Base-by-base conservation (phyloP, 1,140 invertebrate species). In the Caenorhabditis elegans region DNA sequence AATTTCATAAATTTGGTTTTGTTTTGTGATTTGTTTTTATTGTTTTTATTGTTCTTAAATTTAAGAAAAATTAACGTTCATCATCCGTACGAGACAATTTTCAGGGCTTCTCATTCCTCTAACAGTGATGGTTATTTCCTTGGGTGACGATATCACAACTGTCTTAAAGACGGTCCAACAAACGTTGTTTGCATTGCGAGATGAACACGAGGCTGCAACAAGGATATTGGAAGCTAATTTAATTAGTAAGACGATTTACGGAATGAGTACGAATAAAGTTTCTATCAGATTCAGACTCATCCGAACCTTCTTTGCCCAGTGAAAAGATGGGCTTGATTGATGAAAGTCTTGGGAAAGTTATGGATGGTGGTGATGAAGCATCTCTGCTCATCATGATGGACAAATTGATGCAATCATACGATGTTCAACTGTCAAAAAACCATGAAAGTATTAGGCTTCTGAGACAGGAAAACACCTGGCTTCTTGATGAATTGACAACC, bases 391-490 rank as follows among this genome's bases (percentile, higher is more conserved):
- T 98, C 93, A 95, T 96, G 0, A 92, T 99, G 11, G 95, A 96
- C 10, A 94, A 94, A 79, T 96, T 99, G 91, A 91, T 98, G 79
- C 96, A 92, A 91, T 94, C 95, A 88, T 94, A 98, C 17, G 97
- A 99, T 90, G 97, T 97, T n/a, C 97, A 99, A 91, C 99, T 99
- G 91, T 96, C 98, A 90, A 99, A 99, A 91, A 92, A 98, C 26
- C 93, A 97, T 85, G 97, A 97, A 0, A 97, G 99, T 92, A 96
- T 98, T 4, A 93, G 95, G 31, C 92, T 96, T 82, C 87, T 93
- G 22, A 92, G 92, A 87, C 92, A 93, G 91, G 98, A 99, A 91
- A 99, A 99, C 91, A 96, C 96, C 2, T 99, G 98, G 98, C 92
- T 99, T 0, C 92, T 98, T 31, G 98, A 99, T 88, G 98, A 99